phyloP scores from a whole-genome alignment of 2,888 invertebrate species.

The Keiferia lycopersicella region DNA sequence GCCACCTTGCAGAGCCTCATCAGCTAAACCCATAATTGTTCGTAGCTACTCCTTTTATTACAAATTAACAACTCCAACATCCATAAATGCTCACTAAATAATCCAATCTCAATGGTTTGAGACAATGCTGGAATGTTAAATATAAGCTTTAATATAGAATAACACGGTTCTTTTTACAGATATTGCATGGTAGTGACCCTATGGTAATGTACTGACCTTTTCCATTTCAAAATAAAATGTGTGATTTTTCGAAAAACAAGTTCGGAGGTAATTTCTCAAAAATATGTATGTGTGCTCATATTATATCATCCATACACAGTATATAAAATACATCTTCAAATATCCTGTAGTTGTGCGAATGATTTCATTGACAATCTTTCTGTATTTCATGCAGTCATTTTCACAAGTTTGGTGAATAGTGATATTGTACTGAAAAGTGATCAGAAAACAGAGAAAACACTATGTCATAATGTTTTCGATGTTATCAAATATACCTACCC shows the following conservation, averaged over 20 bases:
- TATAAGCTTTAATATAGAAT: constrained; percentile 78
- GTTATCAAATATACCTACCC: constrained; percentile 54
- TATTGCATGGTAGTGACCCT: constrained; percentile 69
- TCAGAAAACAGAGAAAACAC: constrained; percentile 71
- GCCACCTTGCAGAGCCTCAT: constrained; percentile 58
- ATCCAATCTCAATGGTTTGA: constrained; percentile 74
- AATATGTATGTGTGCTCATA: constrained; percentile 44
- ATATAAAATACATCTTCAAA: constrained; percentile 39
- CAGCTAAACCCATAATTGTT: constrained; percentile 67
- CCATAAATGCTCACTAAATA: constrained; percentile 74
- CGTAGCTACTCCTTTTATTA: constrained; percentile 67
- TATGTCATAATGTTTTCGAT: constrained; percentile 47
- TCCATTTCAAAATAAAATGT: constrained; percentile 54
- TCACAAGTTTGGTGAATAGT: constrained; percentile 65
- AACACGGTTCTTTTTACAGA: constrained; percentile 60
- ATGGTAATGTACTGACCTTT: constrained; percentile 75
- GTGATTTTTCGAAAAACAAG: constrained; percentile 47
- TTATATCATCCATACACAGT: constrained; percentile 45
- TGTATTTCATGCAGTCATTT: constrained; percentile 53
- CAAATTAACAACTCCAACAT: constrained; percentile 75
- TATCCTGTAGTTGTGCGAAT: constrained; percentile 41
- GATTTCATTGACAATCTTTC: constrained; percentile 28
- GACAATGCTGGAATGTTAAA: constrained; percentile 80
- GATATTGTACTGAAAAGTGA: constrained; percentile 75
- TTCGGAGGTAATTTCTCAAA: constrained; percentile 50